Conservation (phyloP, 1,140 invertebrate genomes). For the Tenebrio molitor region DNA sequence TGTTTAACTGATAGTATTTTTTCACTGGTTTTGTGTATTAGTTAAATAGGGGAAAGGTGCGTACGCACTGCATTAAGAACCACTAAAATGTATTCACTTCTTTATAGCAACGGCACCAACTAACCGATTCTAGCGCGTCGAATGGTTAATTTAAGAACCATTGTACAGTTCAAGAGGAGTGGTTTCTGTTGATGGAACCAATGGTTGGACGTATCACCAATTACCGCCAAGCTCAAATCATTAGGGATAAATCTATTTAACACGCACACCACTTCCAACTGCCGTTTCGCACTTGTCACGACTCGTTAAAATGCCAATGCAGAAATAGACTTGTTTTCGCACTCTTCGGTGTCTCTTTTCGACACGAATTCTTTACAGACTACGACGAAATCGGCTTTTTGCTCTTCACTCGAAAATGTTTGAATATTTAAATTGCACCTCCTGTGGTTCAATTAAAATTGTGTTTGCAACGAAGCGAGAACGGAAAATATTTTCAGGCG, state of each 20-base stretch:
- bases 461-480: too few species aligned
- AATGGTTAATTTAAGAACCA: slow-evolving; percentile 56
- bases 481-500: too few species aligned
- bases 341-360: too few species aligned
- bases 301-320: too few species aligned
- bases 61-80: slow-evolving; percentile 46
- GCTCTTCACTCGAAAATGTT: too few species aligned
- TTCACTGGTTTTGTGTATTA: slow-evolving; percentile 47
- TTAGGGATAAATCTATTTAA: not conserved
- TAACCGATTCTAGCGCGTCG: slow-evolving; percentile 54
- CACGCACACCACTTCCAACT: not conserved
- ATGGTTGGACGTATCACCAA: not conserved
- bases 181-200: slow-evolving; percentile 26
- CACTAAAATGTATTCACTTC: slow-evolving; percentile 48
- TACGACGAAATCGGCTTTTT: too few species aligned
- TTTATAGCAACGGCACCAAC: slow-evolving; percentile 51
- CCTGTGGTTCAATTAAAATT: too few species aligned
- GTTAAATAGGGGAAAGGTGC: slow-evolving; percentile 45
- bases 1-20: slow-evolving; percentile 45
- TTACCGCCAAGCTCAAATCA: slow-evolving; percentile 7
- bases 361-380: too few species aligned
- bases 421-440: too few species aligned
- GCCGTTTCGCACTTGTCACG: too few species aligned
- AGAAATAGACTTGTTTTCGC: too few species aligned
- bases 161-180: slow-evolving; percentile 53